phyloP scores from a whole-genome alignment of 2,113 vertebrate species.

The Cathartes aura region DNA sequence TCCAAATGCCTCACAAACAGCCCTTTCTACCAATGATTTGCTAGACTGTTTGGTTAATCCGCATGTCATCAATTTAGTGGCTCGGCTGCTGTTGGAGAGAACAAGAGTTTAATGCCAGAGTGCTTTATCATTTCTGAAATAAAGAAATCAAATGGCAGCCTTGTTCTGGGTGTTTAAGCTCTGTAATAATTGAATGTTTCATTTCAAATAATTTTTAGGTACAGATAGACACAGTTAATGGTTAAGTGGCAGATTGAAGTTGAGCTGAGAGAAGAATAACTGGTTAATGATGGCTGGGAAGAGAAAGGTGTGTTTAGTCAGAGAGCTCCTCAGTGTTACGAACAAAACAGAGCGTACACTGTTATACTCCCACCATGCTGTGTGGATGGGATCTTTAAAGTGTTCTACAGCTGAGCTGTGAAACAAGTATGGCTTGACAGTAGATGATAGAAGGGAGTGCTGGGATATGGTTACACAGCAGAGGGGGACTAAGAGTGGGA shows the following conservation, averaged over 20 bases:
- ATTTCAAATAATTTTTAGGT: conserved; percentile 20
- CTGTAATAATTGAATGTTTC: not conserved
- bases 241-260: not conserved
- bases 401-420: not conserved
- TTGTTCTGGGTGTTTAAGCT: not conserved
- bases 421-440: not conserved
- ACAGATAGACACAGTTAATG: not conserved
- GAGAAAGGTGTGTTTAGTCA: not conserved
- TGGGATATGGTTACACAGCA: not conserved
- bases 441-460: not conserved
- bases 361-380: not conserved
- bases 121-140: conserved; percentile 28
- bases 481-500: not conserved
- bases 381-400: not conserved
- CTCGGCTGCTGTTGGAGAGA: conserved; percentile 84
- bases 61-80: conserved; percentile 80
- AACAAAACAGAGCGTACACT: not conserved
- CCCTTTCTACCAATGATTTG: conserved; percentile 88
- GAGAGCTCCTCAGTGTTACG: not conserved
- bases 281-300: not conserved
- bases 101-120: conserved; percentile 22
- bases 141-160: conserved; percentile 6
- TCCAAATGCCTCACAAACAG: not conserved
- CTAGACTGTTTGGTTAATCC: conserved; percentile 92
- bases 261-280: not conserved